Evolutionary conservation across 2,888 invertebrate species (phyloP), one percentile per base, ranked within the genome.

Genomic region (Furcula furcula): DNA sequence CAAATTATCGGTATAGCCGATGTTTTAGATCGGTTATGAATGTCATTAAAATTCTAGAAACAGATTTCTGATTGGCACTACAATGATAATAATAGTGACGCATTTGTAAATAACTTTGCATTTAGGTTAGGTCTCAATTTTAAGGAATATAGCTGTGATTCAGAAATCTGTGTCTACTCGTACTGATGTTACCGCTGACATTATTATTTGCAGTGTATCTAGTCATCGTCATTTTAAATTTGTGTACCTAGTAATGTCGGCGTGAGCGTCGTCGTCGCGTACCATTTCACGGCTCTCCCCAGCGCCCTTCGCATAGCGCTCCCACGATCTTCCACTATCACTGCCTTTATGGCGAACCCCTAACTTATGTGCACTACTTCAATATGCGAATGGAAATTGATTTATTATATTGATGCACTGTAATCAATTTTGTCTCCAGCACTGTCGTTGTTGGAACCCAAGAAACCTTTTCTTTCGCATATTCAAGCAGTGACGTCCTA

Each of bases 281-380:
- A 50, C 41, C 34, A 34, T 54, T 66, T 66, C 66, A 67, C 63
- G 67, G 72, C 60, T 76, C 51, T 62, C 62, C 74, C 68, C 53
- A 63, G 80, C 81, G 83, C 78, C 76, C 77, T 77, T 80, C 68
- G 74, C 74, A 76, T 78, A 68, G 83, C 79, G 79, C 80, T 72
- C 76, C 70, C 76, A 75, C 71, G 76, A 79, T 84, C 83, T 84
- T 83, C 81, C 79, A 81, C 73, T 76, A 70, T 73, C 78, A 78
- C 72, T 56, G 76, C 82, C 81, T 62, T 44, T 69, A 77, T 54
- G 84, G 84, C 79, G 67, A 70, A 66, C 49, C 76, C 74, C 68
- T 66, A 54, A 50, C 61, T 63, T 53, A 50, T 45, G 66, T 55
- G 51, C 66, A 65, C 75, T 76, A 63, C 61, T 78, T 65, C 46